Conservation (phyloP, 2,113 vertebrate species). For the Malurus elegans region DNA sequence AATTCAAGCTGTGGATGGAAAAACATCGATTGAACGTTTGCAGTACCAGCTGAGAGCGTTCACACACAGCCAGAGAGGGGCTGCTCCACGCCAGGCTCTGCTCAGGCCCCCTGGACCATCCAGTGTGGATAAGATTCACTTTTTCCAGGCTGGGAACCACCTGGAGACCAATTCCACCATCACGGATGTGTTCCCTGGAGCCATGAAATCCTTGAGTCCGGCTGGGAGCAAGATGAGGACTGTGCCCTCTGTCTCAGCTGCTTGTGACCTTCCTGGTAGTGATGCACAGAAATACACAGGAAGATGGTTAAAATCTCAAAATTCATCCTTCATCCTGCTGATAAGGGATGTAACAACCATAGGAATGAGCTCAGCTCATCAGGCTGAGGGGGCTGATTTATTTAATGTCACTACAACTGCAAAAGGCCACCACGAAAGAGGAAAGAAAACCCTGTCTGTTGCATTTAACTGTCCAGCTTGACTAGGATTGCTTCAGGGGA, state of each 20-base stretch:
- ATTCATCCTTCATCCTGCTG: background rate
- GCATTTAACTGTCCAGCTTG: background rate
- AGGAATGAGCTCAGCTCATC: background rate
- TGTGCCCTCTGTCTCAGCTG: background rate
- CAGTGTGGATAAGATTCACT: rapidly evolving
- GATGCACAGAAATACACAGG: background rate
- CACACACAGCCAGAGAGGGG: rapidly evolving
- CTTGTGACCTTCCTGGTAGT: background rate
- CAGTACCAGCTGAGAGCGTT: background rate
- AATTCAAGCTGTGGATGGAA: background rate
- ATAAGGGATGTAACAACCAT: background rate
- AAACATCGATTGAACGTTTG: rapidly evolving
- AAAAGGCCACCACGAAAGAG: background rate
- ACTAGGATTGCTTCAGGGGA: background rate
- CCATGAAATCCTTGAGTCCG: background rate
- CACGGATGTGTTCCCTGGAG: background rate
- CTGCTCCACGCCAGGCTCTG: background rate
- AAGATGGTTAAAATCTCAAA: background rate
- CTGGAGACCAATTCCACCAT: background rate
- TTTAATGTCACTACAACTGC: background rate
- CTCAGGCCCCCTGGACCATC: background rate
- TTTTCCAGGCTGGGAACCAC: background rate
- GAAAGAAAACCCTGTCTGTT: background rate
- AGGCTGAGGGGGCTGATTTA: background rate
- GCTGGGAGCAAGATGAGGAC: background rate